Percentiles rank a stretch among this genome's conserved stretches.
These are phyloP conservation scores for Henricia sp. DNA, from an alignment of 53 echinoderm and acorn worm species.

Conservation along the genomic window DNA sequence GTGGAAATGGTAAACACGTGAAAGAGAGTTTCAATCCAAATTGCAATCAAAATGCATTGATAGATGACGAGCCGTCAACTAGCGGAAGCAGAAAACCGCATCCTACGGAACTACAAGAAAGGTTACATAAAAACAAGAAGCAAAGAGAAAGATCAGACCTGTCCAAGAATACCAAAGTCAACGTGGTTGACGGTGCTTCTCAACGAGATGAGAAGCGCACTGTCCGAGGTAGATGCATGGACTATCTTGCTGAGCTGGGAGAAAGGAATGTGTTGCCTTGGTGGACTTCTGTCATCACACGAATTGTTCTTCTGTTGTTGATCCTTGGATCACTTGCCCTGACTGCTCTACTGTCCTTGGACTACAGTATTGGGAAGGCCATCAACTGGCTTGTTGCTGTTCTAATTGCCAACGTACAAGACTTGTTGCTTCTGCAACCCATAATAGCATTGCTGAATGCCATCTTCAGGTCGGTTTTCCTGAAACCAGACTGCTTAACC, in stretches of 20 bases:
- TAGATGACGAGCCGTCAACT: not conserved
- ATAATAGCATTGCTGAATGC: slow-evolving; percentile 40
- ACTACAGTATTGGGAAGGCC: slow-evolving; percentile 30
- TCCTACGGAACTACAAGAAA: not conserved
- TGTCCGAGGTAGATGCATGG: not conserved
- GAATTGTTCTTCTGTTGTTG: not conserved
- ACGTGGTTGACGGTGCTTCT: not conserved
- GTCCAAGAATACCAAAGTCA: not conserved
- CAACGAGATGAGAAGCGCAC: not conserved
- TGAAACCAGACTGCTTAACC: slow-evolving; percentile 44
- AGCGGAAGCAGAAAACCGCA: slow-evolving; percentile 12
- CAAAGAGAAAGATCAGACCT: not conserved
- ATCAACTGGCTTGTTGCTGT: slow-evolving; percentile 47
- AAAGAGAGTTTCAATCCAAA: slow-evolving; percentile 11
- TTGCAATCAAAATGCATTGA: slow-evolving; percentile 42
- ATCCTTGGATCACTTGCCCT: slow-evolving; percentile 46
- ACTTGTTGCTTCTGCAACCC: slow-evolving; percentile 41
- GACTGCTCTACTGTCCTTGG: slow-evolving; percentile 38
- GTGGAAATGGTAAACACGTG: slow-evolving; percentile 33
- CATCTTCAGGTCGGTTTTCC: slow-evolving; percentile 39
- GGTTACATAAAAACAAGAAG: not conserved
- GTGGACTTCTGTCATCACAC: slow-evolving; percentile 34
- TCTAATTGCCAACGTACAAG: slow-evolving; percentile 9
- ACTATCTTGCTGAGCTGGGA: not conserved
- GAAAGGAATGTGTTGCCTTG: slow-evolving; percentile 32